Percentiles rank a stretch among this genome's conserved stretches.
phyloP scores from a whole-genome alignment of 2,113 vertebrate species.

The Ginglymostoma cirratum region DNA sequence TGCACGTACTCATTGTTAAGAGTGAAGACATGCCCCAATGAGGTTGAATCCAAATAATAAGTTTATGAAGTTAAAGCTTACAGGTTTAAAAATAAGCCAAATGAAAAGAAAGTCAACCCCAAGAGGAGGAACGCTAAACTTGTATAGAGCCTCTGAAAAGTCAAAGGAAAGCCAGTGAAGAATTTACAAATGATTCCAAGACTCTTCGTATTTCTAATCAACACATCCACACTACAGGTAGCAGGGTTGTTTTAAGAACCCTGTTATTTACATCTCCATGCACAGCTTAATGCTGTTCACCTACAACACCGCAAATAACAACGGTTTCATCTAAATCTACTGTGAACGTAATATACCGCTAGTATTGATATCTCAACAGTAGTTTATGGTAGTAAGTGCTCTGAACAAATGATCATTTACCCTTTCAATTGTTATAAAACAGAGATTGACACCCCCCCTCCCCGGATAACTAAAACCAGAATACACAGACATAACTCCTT shows the following conservation, averaged over 20 bases:
- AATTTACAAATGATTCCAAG: not conserved
- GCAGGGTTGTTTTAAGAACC: not conserved
- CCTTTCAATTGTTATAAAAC: not conserved
- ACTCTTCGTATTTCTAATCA: not conserved
- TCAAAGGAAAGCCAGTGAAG: not conserved
- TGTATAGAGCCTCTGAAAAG: not conserved
- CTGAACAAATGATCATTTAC: not conserved
- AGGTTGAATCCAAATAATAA: not conserved
- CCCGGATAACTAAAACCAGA: too few relatives aligned
- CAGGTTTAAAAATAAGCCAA: not conserved
- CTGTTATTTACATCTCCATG: not conserved
- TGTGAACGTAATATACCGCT: too few relatives aligned
- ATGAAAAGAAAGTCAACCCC: not conserved
- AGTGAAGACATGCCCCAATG: not conserved
- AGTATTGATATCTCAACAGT: not conserved
- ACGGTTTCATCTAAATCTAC: too few relatives aligned
- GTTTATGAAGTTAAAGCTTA: not conserved
- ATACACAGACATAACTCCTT: too few relatives aligned
- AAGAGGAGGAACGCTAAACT: not conserved
- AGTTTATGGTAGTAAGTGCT: not conserved
- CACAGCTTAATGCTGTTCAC: not conserved
- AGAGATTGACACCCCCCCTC: too few relatives aligned
- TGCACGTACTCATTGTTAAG: not conserved
- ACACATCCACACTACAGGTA: not conserved
- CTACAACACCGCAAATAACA: too few relatives aligned